These are phyloP conservation scores for Eonycteris spelaea DNA, from an alignment of 2,113 vertebrate species.

Conservation along the genomic window DNA sequence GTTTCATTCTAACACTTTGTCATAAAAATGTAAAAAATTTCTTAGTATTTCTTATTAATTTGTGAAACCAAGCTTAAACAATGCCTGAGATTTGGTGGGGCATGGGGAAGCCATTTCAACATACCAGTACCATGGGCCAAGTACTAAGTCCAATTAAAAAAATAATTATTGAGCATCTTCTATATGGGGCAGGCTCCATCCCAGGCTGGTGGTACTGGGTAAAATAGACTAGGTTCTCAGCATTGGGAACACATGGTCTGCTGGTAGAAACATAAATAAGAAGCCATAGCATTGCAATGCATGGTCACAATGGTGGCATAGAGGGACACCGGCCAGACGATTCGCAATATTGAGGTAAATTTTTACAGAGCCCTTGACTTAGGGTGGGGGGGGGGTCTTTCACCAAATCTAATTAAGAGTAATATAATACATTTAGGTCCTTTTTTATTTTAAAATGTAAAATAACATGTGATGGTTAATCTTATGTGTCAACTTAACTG, in stretches of 20 bases:
- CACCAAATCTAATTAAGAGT: background rate
- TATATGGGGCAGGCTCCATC: background rate
- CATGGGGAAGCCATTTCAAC: background rate
- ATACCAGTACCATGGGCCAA: background rate
- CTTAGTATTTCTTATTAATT: background rate
- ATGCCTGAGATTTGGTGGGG: background rate
- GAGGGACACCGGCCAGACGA: too few relatives aligned
- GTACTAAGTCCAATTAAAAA: background rate
- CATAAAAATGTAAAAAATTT: constrained; percentile 48
- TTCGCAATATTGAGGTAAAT: background rate
- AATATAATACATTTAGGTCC: background rate
- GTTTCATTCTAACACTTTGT: background rate
- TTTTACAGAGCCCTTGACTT: background rate
- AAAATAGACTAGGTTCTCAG: background rate
- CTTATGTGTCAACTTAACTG: background rate
- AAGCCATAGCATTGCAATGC: background rate
- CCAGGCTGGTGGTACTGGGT: background rate
- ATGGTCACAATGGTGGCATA: accelerated
- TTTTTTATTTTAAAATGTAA: background rate
- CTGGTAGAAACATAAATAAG: background rate
- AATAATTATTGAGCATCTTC: background rate
- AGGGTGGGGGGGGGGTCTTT: background rate
- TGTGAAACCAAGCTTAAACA: background rate
- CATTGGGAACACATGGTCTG: background rate
- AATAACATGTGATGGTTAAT: background rate